Evolutionary conservation across 2,113 vertebrate species (phyloP), one percentile per base, ranked within the genome.

Genomic region (Brachionichthys hirsutus): DNA sequence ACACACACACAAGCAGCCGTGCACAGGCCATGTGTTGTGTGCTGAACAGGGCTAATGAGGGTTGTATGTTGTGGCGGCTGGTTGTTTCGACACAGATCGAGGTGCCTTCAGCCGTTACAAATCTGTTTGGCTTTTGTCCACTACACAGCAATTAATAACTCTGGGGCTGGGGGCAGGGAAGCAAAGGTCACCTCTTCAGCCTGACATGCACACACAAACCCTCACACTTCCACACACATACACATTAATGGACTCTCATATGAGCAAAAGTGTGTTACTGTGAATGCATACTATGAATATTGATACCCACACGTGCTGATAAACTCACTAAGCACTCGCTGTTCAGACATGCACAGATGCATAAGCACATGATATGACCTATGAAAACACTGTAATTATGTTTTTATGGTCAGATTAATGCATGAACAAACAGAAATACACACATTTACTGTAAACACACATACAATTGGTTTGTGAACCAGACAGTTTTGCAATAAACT

Each of bases 71-170:
- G 90, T 91, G 91, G 92, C 89, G 92, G 79, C 92, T 94, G 93
- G 92, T 93, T 94, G 92, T 81, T 86, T 90, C 81, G 93, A 94
- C 93, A 94, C 92, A 94, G 94, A 96, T 93, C 93, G 93, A 95
- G 94, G 92, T 94, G 91, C 94, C 92, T 95, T 96, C 94, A 94
- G 92, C 92, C 92, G 93, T 94, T 95, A 96, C 93, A 95, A 94
- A 95, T 95, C 94, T 95, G 94, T 97, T 96, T 94, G 93, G 94
- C 94, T 96, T 94, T 95, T 92, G 91, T 92, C 91, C 92, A 93
- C 92, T 93, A 94, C 94, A 93, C 90, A 91, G 93, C 92, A 91
- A 96, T 98, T 95, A 96, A 97, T 95, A 95, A 95, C 90, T 92
- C 72, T 75, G 90, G 90, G 88, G 85, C 86, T 90, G 92, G 91